These are phyloP conservation scores for Tachystola acroxantha DNA, from an alignment of 2,888 invertebrate genomes.

Conservation along the genomic window DNA sequence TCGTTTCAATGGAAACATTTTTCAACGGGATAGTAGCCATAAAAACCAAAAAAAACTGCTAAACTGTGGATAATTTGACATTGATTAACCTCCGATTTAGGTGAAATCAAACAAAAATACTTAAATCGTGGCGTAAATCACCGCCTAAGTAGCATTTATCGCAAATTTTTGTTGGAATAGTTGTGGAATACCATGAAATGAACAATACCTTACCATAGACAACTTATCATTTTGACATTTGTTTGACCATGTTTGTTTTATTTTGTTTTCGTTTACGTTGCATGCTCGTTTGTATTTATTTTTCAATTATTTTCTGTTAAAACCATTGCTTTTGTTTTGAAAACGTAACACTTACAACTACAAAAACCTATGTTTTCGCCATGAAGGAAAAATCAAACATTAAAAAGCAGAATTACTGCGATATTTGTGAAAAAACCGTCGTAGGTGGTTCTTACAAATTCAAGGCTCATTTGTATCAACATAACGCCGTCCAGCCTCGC, in stretches of 20 bases:
- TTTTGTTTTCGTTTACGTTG: slow-evolving; percentile 6
- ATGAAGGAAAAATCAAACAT: slow-evolving; percentile 16
- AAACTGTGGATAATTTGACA: too few species aligned
- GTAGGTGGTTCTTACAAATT: slow-evolving; percentile 33
- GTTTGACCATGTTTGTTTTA: background rate
- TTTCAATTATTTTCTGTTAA: slow-evolving; percentile 6
- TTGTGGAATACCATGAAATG: too few species aligned
- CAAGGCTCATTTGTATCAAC: slow-evolving; percentile 38
- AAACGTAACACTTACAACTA: slow-evolving; percentile 12
- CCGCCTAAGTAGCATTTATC: too few species aligned
- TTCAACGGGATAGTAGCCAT: too few species aligned
- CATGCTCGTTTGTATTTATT: slow-evolving; percentile 11
- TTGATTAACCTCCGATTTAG: too few species aligned
- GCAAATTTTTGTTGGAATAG: too few species aligned
- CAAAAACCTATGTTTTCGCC: background rate
- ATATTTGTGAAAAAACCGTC: slow-evolving; percentile 36
- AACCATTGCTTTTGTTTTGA: slow-evolving; percentile 7
- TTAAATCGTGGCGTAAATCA: too few species aligned
- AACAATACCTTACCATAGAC: too few species aligned
- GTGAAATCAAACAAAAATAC: too few species aligned
- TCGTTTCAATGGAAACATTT: too few species aligned
- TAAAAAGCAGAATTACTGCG: slow-evolving; percentile 27
- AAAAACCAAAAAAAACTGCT: too few species aligned
- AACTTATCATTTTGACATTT: too few species aligned
- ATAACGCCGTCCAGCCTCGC: slow-evolving; percentile 34